Conservation (phyloP, 1,140 invertebrate genomes). For the Gerris buenoi region DNA sequence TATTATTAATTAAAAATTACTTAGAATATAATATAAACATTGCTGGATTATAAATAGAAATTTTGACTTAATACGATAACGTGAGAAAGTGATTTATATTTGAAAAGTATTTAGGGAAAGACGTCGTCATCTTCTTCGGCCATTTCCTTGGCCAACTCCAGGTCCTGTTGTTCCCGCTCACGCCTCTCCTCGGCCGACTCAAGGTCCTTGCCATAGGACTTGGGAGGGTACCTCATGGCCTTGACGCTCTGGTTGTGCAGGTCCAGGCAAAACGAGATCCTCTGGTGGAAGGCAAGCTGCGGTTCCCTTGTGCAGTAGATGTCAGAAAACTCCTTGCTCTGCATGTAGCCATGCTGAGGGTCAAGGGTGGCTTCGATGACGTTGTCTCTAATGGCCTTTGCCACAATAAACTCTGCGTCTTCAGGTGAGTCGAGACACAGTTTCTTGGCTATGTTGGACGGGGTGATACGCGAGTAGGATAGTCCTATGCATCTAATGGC, state of each 20-base stretch:
- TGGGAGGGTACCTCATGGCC: conserved; percentile 98
- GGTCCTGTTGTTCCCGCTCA: conserved; percentile 90
- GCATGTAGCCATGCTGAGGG: conserved; percentile 89
- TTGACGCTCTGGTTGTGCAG: conserved; percentile 96
- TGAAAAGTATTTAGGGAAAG: conserved; percentile 39
- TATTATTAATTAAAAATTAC: too few relatives aligned
- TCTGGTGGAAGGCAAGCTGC: conserved; percentile 89
- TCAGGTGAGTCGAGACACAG: conserved; percentile 84
- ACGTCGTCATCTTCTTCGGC: conserved; percentile 96
- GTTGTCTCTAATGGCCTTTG: conserved; percentile 97
- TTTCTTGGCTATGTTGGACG: conserved; percentile 86
- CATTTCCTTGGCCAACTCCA: conserved; percentile 97
- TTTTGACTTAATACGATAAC: too few relatives aligned
- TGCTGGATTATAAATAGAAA: too few relatives aligned
- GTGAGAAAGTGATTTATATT: too few relatives aligned
- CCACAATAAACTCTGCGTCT: conserved; percentile 98
- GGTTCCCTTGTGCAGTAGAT: conserved; percentile 96
- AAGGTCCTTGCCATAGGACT: conserved; percentile 94
- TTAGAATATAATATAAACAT: too few relatives aligned
- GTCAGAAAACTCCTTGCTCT: conserved; percentile 91
- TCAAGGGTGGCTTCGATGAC: conserved; percentile 96
- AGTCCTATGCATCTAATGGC: conserved; percentile 91
- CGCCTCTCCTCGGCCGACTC: conserved; percentile 93
- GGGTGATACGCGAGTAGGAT: conserved; percentile 91
- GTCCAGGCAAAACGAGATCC: conserved; percentile 94